Percentiles rank a stretch among this genome's conserved stretches.
Evolutionary conservation across 2,113 vertebrate species (phyloP).

Genomic region (Caretta caretta): DNA sequence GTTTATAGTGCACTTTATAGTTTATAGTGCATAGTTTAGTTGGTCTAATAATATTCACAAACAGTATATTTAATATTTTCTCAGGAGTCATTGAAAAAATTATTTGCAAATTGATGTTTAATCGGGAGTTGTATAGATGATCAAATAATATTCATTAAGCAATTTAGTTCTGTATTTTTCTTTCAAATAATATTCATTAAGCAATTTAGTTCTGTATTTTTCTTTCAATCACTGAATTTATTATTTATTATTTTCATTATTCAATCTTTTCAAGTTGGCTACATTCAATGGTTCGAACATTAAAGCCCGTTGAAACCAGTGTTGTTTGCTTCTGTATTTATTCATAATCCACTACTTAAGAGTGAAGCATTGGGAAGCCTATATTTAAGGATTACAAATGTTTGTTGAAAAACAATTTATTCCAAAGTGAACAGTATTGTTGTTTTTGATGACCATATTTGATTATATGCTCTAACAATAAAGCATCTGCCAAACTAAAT

Average conservation of each 20-base stretch:
- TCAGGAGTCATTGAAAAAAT: accelerated
- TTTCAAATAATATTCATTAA: not conserved
- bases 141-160: not conserved
- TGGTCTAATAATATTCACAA: not conserved
- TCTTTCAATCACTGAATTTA: not conserved
- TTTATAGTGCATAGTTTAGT: not conserved
- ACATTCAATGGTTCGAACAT: not conserved
- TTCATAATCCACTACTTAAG: not conserved
- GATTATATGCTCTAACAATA: not conserved
- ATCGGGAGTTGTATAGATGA: not conserved
- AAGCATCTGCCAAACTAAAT: not conserved
- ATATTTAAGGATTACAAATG: not conserved
- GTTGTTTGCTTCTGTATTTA: not conserved
- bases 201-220: not conserved
- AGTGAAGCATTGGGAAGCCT: not conserved
- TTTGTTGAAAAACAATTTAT: not conserved
- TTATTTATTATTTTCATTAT: not conserved
- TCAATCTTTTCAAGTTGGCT: not conserved
- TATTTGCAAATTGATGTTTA: not conserved
- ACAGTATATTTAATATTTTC: not conserved
- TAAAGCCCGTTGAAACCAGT: not conserved
- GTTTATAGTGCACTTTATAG: not conserved
- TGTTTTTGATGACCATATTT: not conserved
- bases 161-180: not conserved
- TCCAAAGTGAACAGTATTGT: not conserved